Conservation (phyloP, 1,140 invertebrate species). For the Nasonia vitripennis region DNA sequence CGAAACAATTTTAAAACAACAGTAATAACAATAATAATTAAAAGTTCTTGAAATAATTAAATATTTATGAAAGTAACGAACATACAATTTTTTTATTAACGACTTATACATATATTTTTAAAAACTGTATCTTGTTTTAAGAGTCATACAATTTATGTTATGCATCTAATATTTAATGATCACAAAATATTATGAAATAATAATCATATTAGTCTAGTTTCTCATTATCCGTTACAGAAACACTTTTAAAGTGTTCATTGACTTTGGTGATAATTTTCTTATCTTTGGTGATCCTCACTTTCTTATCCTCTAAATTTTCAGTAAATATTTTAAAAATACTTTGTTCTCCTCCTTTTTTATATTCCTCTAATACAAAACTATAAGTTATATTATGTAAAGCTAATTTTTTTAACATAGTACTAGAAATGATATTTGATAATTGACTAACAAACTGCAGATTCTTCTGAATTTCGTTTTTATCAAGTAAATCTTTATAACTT, state of each 20-base stretch:
- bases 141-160: too few species aligned
- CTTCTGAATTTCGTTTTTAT: background rate
- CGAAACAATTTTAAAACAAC: too few species aligned
- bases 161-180: too few species aligned
- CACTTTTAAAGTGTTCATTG: background rate
- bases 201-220: too few species aligned
- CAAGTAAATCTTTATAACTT: background rate
- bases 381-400: background rate
- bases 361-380: background rate
- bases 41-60: too few species aligned
- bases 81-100: too few species aligned
- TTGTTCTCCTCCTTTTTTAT: background rate
- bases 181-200: too few species aligned
- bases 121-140: too few species aligned
- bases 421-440: background rate
- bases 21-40: too few species aligned
- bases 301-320: background rate
- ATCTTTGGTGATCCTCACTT: background rate
- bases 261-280: background rate
- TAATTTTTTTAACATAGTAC: background rate
- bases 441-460: background rate
- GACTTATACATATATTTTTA: too few species aligned
- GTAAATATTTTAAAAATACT: constrained; percentile 2
- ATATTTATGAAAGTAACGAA: too few species aligned
- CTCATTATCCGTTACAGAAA: too few species aligned